Conservation (phyloP, 92 coral and sea anemone genomes). For the Pocillopora meandrina region DNA sequence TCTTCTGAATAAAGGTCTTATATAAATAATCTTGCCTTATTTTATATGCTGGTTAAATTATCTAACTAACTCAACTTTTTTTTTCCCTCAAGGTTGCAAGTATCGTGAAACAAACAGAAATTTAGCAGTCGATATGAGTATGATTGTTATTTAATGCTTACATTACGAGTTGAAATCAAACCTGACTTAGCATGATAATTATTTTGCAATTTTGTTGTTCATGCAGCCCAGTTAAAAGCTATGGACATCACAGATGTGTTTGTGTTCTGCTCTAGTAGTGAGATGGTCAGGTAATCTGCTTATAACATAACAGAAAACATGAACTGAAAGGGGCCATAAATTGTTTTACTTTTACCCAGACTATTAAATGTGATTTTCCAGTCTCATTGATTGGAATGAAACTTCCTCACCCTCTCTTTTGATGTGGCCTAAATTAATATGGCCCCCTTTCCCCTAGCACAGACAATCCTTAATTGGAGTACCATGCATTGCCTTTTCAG, state of each 20-base stretch:
- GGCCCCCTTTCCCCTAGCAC: no score
- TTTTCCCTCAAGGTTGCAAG: slow-evolving; percentile 54
- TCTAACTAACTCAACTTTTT: background rate
- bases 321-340: no score
- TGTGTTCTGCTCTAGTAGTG: slow-evolving; percentile 67
- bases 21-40: no score
- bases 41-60: no score
- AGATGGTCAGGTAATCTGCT: slow-evolving; percentile 62
- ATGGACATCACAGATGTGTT: slow-evolving; percentile 60
- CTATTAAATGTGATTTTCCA: no score
- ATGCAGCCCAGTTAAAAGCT: slow-evolving; percentile 43
- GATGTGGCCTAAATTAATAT: no score
- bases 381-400: no score
- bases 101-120: slow-evolving; percentile 63
- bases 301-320: background rate
- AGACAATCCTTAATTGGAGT: background rate
- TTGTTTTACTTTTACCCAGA: no score
- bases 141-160: background rate
- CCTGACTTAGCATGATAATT: no score
- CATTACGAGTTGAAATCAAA: no score
- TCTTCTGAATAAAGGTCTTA: no score
- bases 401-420: no score
- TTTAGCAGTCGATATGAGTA: slow-evolving; percentile 68
- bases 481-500: slow-evolving; percentile 18
- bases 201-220: background rate